Evolutionary conservation across 2,888 invertebrate genomes (phyloP), one percentile per base, ranked within the genome.

Genomic region (Pyralis farinalis): DNA sequence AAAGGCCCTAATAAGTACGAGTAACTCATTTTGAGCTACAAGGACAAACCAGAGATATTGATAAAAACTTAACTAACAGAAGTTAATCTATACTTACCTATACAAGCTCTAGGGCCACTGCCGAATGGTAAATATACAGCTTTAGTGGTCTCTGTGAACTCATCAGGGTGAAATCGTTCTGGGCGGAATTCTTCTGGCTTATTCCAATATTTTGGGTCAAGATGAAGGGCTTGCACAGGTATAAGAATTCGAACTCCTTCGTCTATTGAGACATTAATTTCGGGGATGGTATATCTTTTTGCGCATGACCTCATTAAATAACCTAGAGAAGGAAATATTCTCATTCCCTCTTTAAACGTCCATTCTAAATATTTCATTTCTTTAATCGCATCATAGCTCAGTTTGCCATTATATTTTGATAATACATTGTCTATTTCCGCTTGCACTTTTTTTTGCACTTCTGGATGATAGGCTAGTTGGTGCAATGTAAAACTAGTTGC

Each of bases 401-500:
- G 34, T 35, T 58, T 55, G 12, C 56, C 49, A 32, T 59, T 36
- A 36, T 65, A 42, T 46, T 59, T 60, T 7, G 39, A 37, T 22
- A 70, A 43, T 5, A 62, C 55, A 7, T 8, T 35, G 36, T 68
- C 72, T 20, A 79, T 58, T 51, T 81, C 73, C 9, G 58, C 40
- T 40, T 68, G 66, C 3, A 71, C 53, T 37, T 57, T 63, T 3
- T 54, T 44, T 46, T 80, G 80, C 9, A 71, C 51, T 5, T 70
- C 58, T 3, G 67, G 70, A 41, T 76, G 45, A 16, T 56, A 51
- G 1, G 80, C 68, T 7, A 71, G 43, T 39, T 63, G 55, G 22
- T 71, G 69, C 2, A 63, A 34, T 20, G 58, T 53, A 8, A 12
- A 71, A 43, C 72, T 71, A 8, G 76, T 63, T 0, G 58, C 50